phyloP scores from a whole-genome alignment of 2,113 vertebrate genomes.

The Thamnophis sirtalis region DNA sequence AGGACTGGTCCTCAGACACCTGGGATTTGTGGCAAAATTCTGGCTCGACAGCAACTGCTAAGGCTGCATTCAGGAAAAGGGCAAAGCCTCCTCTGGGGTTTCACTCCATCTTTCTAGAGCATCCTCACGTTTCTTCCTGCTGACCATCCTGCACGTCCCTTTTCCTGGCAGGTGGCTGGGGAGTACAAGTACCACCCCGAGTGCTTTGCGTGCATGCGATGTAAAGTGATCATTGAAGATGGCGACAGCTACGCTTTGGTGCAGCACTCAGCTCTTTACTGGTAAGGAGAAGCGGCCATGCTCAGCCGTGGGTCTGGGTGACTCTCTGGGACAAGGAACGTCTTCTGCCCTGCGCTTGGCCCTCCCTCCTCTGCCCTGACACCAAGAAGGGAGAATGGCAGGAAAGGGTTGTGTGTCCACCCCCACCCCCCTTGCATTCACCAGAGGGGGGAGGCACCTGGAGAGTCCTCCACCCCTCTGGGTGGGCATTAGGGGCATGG shows the following conservation, averaged over 20 bases:
- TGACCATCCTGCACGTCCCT: not conserved
- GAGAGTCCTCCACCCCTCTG: not conserved
- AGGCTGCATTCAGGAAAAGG: not conserved
- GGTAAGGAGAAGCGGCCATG: slow-evolving; percentile 69
- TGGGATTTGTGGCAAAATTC: not conserved
- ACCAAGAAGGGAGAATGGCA: not conserved
- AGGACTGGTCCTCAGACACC: not conserved
- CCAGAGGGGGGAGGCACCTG: not conserved
- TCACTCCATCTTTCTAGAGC: not conserved
- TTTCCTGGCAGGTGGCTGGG: slow-evolving; percentile 85
- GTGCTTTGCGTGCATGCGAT: slow-evolving; percentile 93
- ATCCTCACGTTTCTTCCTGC: not conserved
- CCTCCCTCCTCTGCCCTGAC: not conserved
- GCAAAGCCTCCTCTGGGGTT: not conserved
- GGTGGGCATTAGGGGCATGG: not conserved
- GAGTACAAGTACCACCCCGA: slow-evolving; percentile 97
- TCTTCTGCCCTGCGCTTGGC: not conserved
- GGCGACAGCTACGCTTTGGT: slow-evolving; percentile 91
- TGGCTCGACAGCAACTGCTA: not conserved
- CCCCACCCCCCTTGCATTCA: not conserved
- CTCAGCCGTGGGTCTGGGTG: not conserved
- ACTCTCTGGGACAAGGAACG: not conserved
- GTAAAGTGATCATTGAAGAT: slow-evolving; percentile 93
- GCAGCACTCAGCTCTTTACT: slow-evolving; percentile 88
- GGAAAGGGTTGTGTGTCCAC: no score